These are phyloP conservation scores for Nothoprocta pentlandii DNA, from an alignment of 2,113 vertebrate species.

Conservation along the genomic window DNA sequence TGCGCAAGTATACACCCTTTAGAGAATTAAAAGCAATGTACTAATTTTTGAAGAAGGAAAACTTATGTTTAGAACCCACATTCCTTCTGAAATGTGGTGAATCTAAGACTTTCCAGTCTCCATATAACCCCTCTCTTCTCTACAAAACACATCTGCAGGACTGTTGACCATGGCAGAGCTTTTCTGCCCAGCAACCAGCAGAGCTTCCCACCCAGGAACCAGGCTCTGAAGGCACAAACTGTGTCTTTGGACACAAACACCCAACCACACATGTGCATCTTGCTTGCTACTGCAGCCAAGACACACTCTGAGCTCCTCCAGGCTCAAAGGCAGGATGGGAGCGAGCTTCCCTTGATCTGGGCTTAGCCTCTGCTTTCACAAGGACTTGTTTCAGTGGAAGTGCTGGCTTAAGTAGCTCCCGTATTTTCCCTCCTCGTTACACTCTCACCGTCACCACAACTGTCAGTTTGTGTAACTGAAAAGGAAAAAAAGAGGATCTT, in stretches of 20 bases:
- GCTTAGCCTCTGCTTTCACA: background rate
- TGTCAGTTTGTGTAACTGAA: background rate
- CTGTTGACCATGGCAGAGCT: background rate
- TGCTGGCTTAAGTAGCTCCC: background rate
- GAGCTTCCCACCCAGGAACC: background rate
- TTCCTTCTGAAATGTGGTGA: background rate
- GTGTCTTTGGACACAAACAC: background rate
- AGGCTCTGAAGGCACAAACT: background rate
- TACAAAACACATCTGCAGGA: background rate
- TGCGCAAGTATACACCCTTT: background rate
- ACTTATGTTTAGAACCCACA: background rate
- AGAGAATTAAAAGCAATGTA: background rate
- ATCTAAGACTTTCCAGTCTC: background rate
- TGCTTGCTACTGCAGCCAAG: background rate
- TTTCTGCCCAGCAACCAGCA: background rate
- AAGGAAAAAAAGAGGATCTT: background rate
- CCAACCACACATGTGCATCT: background rate
- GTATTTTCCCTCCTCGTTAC: background rate
- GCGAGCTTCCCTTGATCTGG: background rate
- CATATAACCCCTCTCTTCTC: background rate
- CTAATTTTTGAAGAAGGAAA: background rate
- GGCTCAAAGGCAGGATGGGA: background rate
- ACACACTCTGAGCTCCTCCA: background rate
- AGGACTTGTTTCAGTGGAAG: background rate
- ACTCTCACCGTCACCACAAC: background rate